These are phyloP conservation scores for Leuctra nigra DNA, from an alignment of 2,888 invertebrate genomes.

Conservation along the genomic window DNA sequence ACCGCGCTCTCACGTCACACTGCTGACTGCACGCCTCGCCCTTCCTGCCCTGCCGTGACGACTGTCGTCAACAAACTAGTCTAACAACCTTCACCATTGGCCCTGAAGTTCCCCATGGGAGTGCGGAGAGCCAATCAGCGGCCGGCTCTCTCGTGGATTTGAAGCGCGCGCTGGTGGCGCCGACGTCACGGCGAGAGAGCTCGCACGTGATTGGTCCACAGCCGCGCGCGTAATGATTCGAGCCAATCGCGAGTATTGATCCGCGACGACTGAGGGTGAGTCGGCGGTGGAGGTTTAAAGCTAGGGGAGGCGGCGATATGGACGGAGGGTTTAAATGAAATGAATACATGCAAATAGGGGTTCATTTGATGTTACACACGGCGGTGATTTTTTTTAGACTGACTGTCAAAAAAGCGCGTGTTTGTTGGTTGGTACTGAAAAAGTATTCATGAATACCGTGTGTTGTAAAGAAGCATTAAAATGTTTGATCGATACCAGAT, in stretches of 20 bases:
- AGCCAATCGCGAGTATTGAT: conserved; percentile 28
- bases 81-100: conserved; percentile 19
- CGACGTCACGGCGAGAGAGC: background rate
- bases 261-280: conserved; percentile 18
- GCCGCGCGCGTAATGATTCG: conserved; percentile 26
- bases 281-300: conserved; percentile 6
- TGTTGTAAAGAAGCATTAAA: background rate
- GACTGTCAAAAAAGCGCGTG: conserved; percentile 11
- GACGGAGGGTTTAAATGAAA: conserved; percentile 15
- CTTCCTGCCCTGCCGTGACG: conserved; percentile 8
- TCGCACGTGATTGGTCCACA: conserved; percentile 16
- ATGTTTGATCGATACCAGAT: background rate
- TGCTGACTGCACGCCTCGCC: conserved; percentile 10
- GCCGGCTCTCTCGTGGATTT: conserved; percentile 1
- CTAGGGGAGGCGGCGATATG: conserved; percentile 22
- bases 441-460: background rate
- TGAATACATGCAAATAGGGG: conserved; percentile 19
- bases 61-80: conserved; percentile 9
- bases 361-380: conserved; percentile 13
- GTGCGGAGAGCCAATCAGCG: conserved; percentile 1
- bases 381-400: conserved; percentile 15
- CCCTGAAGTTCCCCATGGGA: background rate
- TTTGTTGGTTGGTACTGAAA: background rate
- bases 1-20: background rate
- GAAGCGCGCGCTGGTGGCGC: conserved; percentile 12